These are phyloP conservation scores for Scomber japonicus DNA, from an alignment of 2,113 vertebrate species.

Conservation along the genomic window DNA sequence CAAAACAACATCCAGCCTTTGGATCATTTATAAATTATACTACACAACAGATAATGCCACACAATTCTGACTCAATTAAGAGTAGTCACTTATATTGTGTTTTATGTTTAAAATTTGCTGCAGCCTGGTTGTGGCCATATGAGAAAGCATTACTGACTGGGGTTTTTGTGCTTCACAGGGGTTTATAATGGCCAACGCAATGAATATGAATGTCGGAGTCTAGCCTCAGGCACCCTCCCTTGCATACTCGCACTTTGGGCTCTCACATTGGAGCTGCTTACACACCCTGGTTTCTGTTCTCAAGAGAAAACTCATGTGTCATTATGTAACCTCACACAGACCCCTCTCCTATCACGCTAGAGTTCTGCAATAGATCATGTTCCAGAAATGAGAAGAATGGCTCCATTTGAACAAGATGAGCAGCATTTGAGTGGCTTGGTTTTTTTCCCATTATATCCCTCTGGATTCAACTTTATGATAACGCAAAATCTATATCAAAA, in stretches of 20 bases:
- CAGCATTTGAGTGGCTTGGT: not conserved
- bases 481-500: not conserved
- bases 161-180: constrained; percentile 13
- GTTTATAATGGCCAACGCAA: not conserved
- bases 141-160: not conserved
- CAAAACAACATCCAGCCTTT: not conserved
- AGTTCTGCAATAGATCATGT: not conserved
- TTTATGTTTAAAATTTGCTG: not conserved
- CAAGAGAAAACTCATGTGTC: constrained; percentile 29
- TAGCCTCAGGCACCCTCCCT: constrained; percentile 1
- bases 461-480: not conserved
- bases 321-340: constrained; percentile 42
- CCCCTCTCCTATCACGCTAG: not conserved
- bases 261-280: constrained; percentile 14
- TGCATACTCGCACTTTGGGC: constrained; percentile 11
- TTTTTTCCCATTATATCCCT: not conserved
- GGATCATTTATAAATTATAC: not conserved
- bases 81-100: not conserved
- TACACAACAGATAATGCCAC: too few relatives aligned
- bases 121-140: not conserved
- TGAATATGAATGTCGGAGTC: constrained; percentile 5
- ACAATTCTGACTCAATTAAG: not conserved
- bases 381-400: not conserved
- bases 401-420: not conserved
- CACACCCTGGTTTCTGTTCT: constrained; percentile 32